Evolutionary conservation across 2,797 vertebrate species (phyloP), one percentile per base, ranked within the genome.

Genomic region (Aulostomus chinensis): DNA sequence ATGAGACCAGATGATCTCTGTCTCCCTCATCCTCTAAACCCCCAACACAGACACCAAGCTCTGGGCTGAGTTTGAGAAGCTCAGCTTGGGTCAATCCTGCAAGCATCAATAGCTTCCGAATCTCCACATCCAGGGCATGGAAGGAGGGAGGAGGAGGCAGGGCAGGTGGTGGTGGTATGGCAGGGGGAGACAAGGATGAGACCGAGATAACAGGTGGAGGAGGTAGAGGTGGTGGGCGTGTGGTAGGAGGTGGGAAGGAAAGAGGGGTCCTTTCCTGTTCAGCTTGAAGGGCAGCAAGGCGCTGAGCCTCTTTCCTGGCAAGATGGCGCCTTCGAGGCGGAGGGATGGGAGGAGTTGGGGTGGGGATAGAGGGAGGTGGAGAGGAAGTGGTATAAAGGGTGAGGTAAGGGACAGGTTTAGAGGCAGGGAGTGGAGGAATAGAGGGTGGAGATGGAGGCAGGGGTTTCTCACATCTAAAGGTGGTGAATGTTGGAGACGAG

Each of bases 21-120:
- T 78, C 72, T 18, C 43, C 85, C 16, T 90, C 86, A 8, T 86
- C 84, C 50, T 85, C 86, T 4, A 87, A 31, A 16, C 43, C 81
- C 33, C 76, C 85, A 0, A 92, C 86, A 32, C 90, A 93, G 35
- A 87, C 90, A 1, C 92, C 83, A 3, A 92, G 83, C 76, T 92
- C 92, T 0, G 91, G 92, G 73, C 91, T 92, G 57, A 93, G 89
- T 60, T 90, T 89, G 28, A 92, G 89, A 46, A 93, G 86, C 75
- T 93, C 92, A 1, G 90, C 91, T 76, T 92, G 92, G 18, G 92
- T 92, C 65, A 93, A 56, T 16, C 92, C 92, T 4, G 92, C 92
- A 2, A 93, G 83, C 68, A 91, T 88, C 24, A 93, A 58, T 6
- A 93, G 77, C 63, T 92, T 92, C 9, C 42, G 86, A 36, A 67